phyloP scores from a whole-genome alignment of 2,113 vertebrate species.

The Symphodus melops region DNA sequence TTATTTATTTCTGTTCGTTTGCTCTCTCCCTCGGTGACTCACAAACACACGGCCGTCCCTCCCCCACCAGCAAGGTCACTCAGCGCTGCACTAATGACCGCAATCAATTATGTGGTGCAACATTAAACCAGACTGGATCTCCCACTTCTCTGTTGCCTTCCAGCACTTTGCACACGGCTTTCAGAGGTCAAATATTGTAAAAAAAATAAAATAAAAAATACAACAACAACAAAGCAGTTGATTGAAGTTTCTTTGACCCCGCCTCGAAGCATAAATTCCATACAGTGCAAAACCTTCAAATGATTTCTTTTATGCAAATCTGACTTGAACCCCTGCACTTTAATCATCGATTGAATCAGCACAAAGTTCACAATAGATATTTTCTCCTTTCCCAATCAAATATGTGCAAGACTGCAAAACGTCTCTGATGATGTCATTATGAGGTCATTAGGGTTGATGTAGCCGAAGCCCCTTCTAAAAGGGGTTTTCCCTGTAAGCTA shows the following conservation, averaged over 20 bases:
- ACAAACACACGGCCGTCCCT: background rate
- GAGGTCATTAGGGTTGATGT: background rate
- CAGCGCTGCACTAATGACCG: slow-evolving; percentile 55
- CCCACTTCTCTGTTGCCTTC: slow-evolving; percentile 47
- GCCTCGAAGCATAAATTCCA: background rate
- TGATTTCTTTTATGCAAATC: background rate
- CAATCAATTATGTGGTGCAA: slow-evolving; percentile 68
- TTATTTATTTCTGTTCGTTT: background rate
- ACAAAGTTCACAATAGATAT: too few species aligned
- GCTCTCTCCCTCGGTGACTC: slow-evolving; percentile 23
- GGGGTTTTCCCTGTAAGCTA: too few species aligned
- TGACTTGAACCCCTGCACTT: background rate
- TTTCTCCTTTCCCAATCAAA: too few species aligned
- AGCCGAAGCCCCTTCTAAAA: too few species aligned
- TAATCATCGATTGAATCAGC: background rate
- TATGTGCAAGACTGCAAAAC: background rate
- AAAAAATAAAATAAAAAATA: too few species aligned
- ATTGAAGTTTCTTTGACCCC: slow-evolving; percentile 3
- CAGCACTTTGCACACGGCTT: slow-evolving; percentile 8
- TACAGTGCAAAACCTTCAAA: background rate
- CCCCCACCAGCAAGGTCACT: slow-evolving; percentile 64
- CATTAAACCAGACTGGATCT: slow-evolving; percentile 52
- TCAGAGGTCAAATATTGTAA: slow-evolving; percentile 41
- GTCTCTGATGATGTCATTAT: background rate
- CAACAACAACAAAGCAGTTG: slow-evolving; percentile 27